phyloP scores from a whole-genome alignment of 2,113 vertebrate genomes.

The Octodon degus region DNA sequence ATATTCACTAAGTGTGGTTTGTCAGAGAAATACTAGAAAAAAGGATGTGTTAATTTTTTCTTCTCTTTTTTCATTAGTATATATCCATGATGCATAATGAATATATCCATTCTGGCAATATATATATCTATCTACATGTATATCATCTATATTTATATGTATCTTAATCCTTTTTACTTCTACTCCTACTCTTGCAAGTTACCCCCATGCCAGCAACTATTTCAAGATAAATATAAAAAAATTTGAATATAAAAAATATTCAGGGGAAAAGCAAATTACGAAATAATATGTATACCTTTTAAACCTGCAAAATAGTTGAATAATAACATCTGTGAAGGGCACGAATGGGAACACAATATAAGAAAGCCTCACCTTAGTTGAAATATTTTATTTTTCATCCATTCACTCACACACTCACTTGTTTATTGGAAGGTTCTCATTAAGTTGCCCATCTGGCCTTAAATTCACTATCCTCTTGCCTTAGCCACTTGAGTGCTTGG shows the following conservation, averaged over 20 bases:
- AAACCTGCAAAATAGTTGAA: not conserved
- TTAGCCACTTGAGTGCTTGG: not conserved
- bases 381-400: not conserved
- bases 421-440: not conserved
- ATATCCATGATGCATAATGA: not conserved
- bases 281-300: conserved; percentile 4
- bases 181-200: not conserved
- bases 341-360: not conserved
- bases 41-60: not conserved
- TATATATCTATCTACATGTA: not conserved
- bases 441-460: not conserved
- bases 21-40: not conserved
- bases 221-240: conserved; percentile 5
- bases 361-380: not conserved
- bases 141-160: not conserved
- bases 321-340: not conserved
- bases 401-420: not conserved
- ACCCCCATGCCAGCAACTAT: not conserved
- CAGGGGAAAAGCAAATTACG: conserved; percentile 30
- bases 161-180: not conserved
- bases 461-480: not conserved
- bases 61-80: not conserved
- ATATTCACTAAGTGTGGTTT: not conserved
- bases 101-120: not conserved
- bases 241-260: not conserved